A percentile compares a stretch with the other conserved stretches of the same genome.
phyloP scores from a whole-genome alignment of 1,140 invertebrate genomes.

The Arctopsyche grandis region DNA sequence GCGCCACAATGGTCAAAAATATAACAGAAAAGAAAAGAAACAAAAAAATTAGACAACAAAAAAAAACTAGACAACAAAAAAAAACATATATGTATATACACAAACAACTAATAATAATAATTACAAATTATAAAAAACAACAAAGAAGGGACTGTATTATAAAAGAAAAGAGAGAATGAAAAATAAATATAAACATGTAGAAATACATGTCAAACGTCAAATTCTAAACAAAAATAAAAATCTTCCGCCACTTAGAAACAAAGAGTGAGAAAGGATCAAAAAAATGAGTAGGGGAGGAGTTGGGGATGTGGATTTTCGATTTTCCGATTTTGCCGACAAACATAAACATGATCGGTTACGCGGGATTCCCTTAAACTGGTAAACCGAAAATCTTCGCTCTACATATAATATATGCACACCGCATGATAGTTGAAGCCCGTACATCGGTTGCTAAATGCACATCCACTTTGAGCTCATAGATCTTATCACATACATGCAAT shows the following conservation, averaged over 20 bases:
- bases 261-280: background rate
- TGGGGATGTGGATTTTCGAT: background rate
- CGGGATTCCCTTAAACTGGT: constrained; percentile 33
- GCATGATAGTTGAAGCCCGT: constrained; percentile 31
- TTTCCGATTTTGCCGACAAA: constrained; percentile 19
- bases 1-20: too few relatives aligned
- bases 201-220: too few relatives aligned
- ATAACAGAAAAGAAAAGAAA: too few relatives aligned
- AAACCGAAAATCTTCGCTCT: constrained; percentile 43
- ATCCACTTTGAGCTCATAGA: background rate
- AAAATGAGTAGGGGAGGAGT: background rate
- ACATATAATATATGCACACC: constrained; percentile 50
- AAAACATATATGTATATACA: too few relatives aligned
- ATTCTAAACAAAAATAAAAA: too few relatives aligned
- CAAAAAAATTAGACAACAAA: too few relatives aligned
- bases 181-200: too few relatives aligned
- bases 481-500: background rate
- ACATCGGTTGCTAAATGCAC: constrained; percentile 38
- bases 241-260: background rate
- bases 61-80: too few relatives aligned
- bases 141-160: too few relatives aligned
- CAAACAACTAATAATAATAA: too few relatives aligned
- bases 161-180: too few relatives aligned
- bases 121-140: too few relatives aligned
- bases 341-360: constrained; percentile 16